Conservation (phyloP, 2,888 invertebrate species). For the Cyrtodaria siliqua region DNA sequence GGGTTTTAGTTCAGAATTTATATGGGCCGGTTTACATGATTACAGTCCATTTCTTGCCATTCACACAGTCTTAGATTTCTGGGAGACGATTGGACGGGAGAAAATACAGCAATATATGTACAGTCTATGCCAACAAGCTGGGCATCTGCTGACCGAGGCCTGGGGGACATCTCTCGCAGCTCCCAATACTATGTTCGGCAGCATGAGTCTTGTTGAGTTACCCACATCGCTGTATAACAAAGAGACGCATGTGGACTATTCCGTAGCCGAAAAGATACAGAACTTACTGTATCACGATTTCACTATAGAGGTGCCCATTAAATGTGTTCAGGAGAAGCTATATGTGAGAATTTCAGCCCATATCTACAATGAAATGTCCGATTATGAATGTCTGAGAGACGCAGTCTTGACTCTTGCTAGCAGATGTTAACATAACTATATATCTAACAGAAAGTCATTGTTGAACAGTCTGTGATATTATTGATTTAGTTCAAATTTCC, state of each 20-base stretch:
- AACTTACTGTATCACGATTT: constrained; percentile 80
- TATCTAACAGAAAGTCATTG: no score
- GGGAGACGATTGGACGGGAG: constrained; percentile 74
- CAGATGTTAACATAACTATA: neutral
- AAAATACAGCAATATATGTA: constrained; percentile 74
- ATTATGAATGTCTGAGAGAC: constrained; percentile 76
- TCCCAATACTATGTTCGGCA: constrained; percentile 79
- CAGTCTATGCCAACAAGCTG: constrained; percentile 72
- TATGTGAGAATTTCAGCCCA: constrained; percentile 84
- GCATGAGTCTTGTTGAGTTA: constrained; percentile 78
- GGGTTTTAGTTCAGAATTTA: constrained; percentile 84
- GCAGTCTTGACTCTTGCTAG: constrained; percentile 70
- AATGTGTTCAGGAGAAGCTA: constrained; percentile 76
- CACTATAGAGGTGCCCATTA: constrained; percentile 84
- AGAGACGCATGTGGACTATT: constrained; percentile 67
- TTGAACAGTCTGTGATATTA: no score
- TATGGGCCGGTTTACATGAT: constrained; percentile 85
- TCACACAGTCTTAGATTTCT: constrained; percentile 81
- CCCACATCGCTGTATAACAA: constrained; percentile 65
- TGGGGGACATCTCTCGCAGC: constrained; percentile 79
- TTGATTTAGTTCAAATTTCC: no score
- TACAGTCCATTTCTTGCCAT: constrained; percentile 83
- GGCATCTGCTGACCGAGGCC: constrained; percentile 69
- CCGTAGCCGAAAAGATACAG: constrained; percentile 79
- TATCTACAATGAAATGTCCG: constrained; percentile 78